These are phyloP conservation scores for Belonocnema kinseyi DNA, from an alignment of 1,140 invertebrate genomes.

Conservation along the genomic window DNA sequence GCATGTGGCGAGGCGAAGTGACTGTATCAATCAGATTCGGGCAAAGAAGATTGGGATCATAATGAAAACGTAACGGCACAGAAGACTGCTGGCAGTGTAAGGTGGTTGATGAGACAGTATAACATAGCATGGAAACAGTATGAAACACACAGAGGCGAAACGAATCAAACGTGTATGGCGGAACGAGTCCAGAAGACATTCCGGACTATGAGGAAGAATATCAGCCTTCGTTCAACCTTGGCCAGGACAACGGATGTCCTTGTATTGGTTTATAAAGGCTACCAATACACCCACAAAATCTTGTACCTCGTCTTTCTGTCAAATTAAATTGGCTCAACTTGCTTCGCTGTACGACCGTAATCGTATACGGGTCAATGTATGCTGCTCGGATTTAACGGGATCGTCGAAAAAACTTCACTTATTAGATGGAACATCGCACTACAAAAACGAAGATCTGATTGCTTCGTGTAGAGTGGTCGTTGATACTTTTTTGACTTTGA, in stretches of 20 bases:
- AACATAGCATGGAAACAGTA: too few relatives aligned
- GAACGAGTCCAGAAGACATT: conserved; percentile 13
- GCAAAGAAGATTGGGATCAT: not conserved
- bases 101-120: not conserved
- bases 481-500: not conserved
- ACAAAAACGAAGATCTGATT: conserved; percentile 2
- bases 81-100: not conserved
- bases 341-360: conserved; percentile 6
- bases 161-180: conserved; percentile 10
- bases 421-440: conserved; percentile 13
- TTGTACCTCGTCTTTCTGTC: not conserved
- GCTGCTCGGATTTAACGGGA: conserved; percentile 10
- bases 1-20: not conserved
- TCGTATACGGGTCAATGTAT: conserved; percentile 24
- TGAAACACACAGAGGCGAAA: conserved; percentile 9
- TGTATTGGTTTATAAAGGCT: not conserved
- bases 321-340: conserved; percentile 19
- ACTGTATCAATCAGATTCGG: not conserved
- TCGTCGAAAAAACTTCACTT: conserved; percentile 17
- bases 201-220: conserved; percentile 2
- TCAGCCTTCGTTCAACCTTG: conserved; percentile 29
- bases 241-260: not conserved
- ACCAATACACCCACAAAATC: not conserved
- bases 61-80: conserved; percentile 22
- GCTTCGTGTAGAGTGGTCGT: conserved; percentile 12